These are phyloP conservation scores for Tetrao urogallus DNA, from an alignment of 2,113 vertebrate genomes.

Conservation along the genomic window DNA sequence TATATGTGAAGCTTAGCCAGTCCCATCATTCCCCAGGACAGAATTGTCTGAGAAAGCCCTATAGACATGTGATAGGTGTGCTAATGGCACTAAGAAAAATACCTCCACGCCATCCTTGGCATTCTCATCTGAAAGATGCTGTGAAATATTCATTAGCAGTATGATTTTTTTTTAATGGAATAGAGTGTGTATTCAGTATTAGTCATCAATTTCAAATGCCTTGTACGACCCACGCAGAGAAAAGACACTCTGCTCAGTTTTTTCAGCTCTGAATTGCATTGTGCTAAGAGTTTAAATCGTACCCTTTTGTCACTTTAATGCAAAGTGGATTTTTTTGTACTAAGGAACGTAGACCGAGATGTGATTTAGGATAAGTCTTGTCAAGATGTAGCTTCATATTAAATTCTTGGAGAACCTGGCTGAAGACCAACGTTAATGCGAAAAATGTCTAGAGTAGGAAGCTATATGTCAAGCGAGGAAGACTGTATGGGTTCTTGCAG, in stretches of 20 bases:
- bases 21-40: not conserved
- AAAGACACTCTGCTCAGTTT: not conserved
- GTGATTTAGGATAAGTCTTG: slow-evolving; percentile 74
- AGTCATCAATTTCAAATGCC: not conserved
- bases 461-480: slow-evolving; percentile 37
- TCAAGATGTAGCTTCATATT: slow-evolving; percentile 60
- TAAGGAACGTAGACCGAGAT: slow-evolving; percentile 68
- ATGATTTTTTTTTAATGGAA: not conserved
- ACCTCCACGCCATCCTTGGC: rapidly evolving
- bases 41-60: not conserved
- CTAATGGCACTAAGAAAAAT: not conserved
- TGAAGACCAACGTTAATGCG: slow-evolving; percentile 46
- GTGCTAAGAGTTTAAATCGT: slow-evolving; percentile 59
- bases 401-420: slow-evolving; percentile 53
- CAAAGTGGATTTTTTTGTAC: slow-evolving; percentile 60
- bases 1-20: not conserved
- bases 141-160: not conserved
- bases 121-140: not conserved
- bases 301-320: slow-evolving; percentile 65
- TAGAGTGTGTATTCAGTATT: not conserved
- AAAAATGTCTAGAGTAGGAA: slow-evolving; percentile 65
- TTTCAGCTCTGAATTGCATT: slow-evolving; percentile 35
- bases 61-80: not conserved
- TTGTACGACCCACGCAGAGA: not conserved
- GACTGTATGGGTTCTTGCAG: slow-evolving; percentile 14